phyloP scores from a whole-genome alignment of 2,888 invertebrate genomes.

The Cryptus armator region DNA sequence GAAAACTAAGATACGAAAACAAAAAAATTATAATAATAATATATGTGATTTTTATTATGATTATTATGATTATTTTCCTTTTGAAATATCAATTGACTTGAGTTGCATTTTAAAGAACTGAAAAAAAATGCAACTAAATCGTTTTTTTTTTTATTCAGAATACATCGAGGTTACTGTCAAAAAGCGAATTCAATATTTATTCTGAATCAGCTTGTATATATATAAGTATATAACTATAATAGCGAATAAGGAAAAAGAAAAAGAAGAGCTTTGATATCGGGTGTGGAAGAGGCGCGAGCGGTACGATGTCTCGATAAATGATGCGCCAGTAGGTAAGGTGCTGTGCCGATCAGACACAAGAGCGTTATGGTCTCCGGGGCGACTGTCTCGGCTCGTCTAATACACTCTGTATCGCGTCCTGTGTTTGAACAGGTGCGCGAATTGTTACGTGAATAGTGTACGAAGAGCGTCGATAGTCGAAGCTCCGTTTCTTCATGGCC shows the following conservation, averaged over 20 bases:
- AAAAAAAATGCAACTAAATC: too few species aligned
- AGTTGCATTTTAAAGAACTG: too few species aligned
- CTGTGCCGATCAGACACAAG: conserved; percentile 53
- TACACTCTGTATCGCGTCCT: conserved; percentile 12
- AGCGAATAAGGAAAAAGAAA: conserved; percentile 24
- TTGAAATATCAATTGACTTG: too few species aligned
- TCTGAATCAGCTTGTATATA: too few species aligned
- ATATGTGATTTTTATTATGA: too few species aligned
- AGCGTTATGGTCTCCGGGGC: conserved; percentile 38
- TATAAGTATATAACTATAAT: background rate
- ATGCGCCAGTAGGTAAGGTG: conserved; percentile 55
- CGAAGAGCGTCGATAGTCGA: background rate
- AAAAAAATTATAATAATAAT: too few species aligned
- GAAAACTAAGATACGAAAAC: too few species aligned
- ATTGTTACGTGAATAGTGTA: conserved; percentile 50
- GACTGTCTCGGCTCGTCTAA: conserved; percentile 31
- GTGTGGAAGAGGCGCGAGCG: conserved; percentile 48
- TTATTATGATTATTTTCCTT: too few species aligned
- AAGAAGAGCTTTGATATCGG: background rate
- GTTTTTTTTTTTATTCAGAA: too few species aligned
- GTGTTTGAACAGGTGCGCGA: conserved; percentile 64
- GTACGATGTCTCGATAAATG: conserved; percentile 62
- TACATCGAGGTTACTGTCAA: too few species aligned
- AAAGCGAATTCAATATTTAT: too few species aligned
- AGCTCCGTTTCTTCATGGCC: background rate